Evolutionary conservation across 2,888 invertebrate genomes (phyloP), one percentile per base, ranked within the genome.

Genomic region (Cryptocephalus moraei): DNA sequence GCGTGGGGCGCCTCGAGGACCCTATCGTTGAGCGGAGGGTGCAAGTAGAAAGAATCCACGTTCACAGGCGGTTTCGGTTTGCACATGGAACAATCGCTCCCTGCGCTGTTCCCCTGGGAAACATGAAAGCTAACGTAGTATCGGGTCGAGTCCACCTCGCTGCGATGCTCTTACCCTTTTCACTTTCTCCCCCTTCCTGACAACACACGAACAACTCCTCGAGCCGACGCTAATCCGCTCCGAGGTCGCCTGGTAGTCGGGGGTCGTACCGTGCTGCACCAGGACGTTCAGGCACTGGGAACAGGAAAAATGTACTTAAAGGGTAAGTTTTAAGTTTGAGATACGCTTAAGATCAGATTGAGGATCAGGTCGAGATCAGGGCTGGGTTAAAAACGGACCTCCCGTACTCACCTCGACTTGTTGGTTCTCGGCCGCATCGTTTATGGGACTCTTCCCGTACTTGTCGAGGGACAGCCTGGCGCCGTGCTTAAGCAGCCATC

Each of bases 341-440:
- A n/a, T n/a, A n/a, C n/a, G n/a, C n/a, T n/a, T n/a, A n/a, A n/a
- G n/a, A n/a, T n/a, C n/a, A n/a, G n/a, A n/a, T n/a, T n/a, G n/a
- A n/a, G n/a, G n/a, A n/a, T n/a, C n/a, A n/a, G n/a, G n/a, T n/a
- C n/a, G n/a, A n/a, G n/a, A n/a, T n/a, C n/a, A n/a, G n/a, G n/a
- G n/a, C 41, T 38, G 13, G 11, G 39, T 13, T 39, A 36, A 43
- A 13, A 33, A 43, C 12, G 22, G n/a, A 43, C 22, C 13, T 34
- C n/a, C 4, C 9, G 9, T n/a, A 13, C 66, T 64, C 68, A 90
- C 91, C 81, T 91, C 88, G 56, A 87, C 81, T 64, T 91, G 90
- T 65, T 91, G 89, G 64, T 91, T 88, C 65, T 92, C 91, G 8
- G 91, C 91, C 0, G 92, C 92, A 67, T 91, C 91, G 64, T 91